phyloP scores from a whole-genome alignment of 2,888 invertebrate genomes.

The Stenichneumon culpator region DNA sequence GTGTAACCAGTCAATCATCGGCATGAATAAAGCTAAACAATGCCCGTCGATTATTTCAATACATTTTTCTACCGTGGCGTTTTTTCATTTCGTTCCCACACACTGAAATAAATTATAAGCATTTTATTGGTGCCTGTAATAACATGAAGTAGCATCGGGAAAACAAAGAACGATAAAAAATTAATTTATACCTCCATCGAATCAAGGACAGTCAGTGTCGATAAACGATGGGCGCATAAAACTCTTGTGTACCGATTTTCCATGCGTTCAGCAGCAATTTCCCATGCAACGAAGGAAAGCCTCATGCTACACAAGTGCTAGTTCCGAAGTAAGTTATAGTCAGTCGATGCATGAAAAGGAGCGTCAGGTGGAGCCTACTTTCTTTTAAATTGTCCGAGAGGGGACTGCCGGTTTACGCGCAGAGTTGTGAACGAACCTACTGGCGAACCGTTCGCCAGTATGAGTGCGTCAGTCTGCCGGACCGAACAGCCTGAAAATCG shows the following conservation, averaged over 20 bases:
- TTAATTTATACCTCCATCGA: background rate
- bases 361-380: slow-evolving; percentile 70
- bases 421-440: slow-evolving; percentile 58
- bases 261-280: slow-evolving; percentile 54
- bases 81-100: background rate
- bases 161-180: slow-evolving; percentile 22
- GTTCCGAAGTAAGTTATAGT: slow-evolving; percentile 58
- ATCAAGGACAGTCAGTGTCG: slow-evolving; percentile 48
- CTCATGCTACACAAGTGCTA: slow-evolving; percentile 35
- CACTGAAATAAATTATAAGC: background rate
- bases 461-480: slow-evolving; percentile 59
- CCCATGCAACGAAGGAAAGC: slow-evolving; percentile 63
- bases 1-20: background rate
- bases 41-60: background rate
- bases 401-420: slow-evolving; percentile 63
- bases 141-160: slow-evolving; percentile 4
- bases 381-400: slow-evolving; percentile 65
- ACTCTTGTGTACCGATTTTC: slow-evolving; percentile 38
- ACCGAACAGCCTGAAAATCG: slow-evolving; percentile 56
- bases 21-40: background rate
- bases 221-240: slow-evolving; percentile 42
- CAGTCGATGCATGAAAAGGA: slow-evolving; percentile 65
- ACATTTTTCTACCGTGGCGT: background rate
- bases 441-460: slow-evolving; percentile 61
- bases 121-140: background rate